phyloP scores from a whole-genome alignment of 2,113 vertebrate genomes.

The Paracanthobrama guichenoti region DNA sequence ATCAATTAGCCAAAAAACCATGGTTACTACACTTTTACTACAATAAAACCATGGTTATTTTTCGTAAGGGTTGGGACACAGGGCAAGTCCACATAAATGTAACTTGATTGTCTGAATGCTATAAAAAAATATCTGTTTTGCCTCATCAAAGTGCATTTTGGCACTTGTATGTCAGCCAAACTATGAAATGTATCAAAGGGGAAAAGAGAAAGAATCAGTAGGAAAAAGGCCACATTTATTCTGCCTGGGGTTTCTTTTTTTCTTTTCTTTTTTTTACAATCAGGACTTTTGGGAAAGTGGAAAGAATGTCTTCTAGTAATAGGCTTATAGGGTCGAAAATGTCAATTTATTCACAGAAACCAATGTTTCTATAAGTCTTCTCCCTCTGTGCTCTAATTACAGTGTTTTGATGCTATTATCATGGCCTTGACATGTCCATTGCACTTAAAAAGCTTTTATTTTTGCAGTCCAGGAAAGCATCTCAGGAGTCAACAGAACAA shows the following conservation, averaged over 20 bases:
- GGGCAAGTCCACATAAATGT: not conserved
- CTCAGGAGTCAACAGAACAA: slow-evolving; percentile 19
- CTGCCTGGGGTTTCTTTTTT: not conserved
- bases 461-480: not conserved
- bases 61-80: too few species aligned
- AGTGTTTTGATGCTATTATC: slow-evolving; percentile 2
- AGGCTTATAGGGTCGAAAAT: slow-evolving; percentile 10
- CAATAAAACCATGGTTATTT: too few species aligned
- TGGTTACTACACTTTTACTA: too few species aligned
- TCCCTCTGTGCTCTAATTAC: slow-evolving; percentile 11
- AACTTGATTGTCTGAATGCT: not conserved
- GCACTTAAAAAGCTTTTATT: slow-evolving; percentile 30
- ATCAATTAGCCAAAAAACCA: too few species aligned
- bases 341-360: slow-evolving; percentile 19
- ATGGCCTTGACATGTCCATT: slow-evolving; percentile 27
- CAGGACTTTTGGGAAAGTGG: slow-evolving; percentile 3
- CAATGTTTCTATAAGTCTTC: slow-evolving; percentile 10
- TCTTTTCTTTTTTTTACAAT: not conserved
- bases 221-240: not conserved
- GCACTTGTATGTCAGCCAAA: not conserved
- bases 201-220: not conserved
- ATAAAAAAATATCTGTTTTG: not conserved
- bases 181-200: not conserved
- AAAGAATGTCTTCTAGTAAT: not conserved
- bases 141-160: not conserved